Conservation (phyloP, 2,888 invertebrate genomes). For the Tetragnatha montana region DNA sequence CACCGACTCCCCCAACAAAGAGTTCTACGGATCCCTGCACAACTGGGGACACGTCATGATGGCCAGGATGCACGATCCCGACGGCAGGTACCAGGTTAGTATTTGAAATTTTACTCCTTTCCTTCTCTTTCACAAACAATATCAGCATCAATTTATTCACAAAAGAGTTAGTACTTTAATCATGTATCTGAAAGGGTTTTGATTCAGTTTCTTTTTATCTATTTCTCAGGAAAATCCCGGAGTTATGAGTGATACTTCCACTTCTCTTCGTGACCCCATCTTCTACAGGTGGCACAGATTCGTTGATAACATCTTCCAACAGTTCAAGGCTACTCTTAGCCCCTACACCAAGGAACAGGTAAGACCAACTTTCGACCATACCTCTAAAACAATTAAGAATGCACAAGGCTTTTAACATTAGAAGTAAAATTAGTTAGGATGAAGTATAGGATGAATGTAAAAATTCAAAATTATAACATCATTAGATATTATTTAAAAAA, state of each 20-base stretch:
- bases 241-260: constrained; percentile 79
- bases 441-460: not conserved
- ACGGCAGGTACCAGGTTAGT: constrained; percentile 83
- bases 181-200: too few relatives aligned
- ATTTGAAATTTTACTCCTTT: not conserved
- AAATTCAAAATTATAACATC: too few relatives aligned
- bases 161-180: too few relatives aligned
- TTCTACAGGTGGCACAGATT: constrained; percentile 83
- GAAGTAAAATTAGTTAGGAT: too few relatives aligned
- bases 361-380: constrained; percentile 65
- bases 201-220: not conserved
- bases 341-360: constrained; percentile 79
- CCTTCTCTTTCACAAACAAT: too few relatives aligned
- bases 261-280: constrained; percentile 84
- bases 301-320: constrained; percentile 82
- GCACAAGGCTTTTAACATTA: too few relatives aligned
- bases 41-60: constrained; percentile 89
- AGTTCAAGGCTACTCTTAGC: constrained; percentile 81
- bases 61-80: constrained; percentile 87
- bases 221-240: constrained; percentile 73
- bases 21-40: constrained; percentile 83
- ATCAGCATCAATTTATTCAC: too few relatives aligned
- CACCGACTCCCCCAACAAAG: constrained; percentile 76
- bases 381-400: too few relatives aligned
- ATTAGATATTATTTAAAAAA: too few relatives aligned